Conservation (phyloP, 2,888 invertebrate genomes). For the Hylaea fasciaria region DNA sequence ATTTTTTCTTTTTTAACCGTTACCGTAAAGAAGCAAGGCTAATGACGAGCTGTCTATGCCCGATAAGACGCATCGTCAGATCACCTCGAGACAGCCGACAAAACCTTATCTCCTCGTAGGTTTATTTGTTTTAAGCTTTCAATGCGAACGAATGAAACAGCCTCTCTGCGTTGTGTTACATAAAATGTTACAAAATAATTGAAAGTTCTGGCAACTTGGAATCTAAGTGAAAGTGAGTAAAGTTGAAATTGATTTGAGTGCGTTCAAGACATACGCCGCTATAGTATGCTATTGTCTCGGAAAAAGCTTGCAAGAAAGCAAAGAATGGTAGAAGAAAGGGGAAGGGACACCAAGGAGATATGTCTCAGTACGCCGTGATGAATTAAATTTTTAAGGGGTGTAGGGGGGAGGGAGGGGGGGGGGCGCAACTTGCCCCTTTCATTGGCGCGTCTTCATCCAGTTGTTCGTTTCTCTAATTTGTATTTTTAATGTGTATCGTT, state of each 20-base stretch:
- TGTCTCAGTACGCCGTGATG: slow-evolving; percentile 82
- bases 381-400: slow-evolving; percentile 85
- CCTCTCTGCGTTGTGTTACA: slow-evolving; percentile 62
- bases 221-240: accelerated
- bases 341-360: slow-evolving; percentile 79
- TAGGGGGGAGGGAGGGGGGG: slow-evolving; percentile 74
- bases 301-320: slow-evolving; percentile 84
- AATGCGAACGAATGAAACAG: slow-evolving; percentile 81
- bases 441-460: slow-evolving; percentile 77
- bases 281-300: slow-evolving; percentile 60
- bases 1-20: slow-evolving; percentile 34
- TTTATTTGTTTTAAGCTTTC: slow-evolving; percentile 84
- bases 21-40: slow-evolving; percentile 35
- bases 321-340: slow-evolving; percentile 82
- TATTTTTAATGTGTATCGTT: slow-evolving; percentile 62
- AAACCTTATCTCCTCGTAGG: slow-evolving; percentile 78
- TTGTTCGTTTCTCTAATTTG: slow-evolving; percentile 78
- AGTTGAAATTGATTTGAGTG: slow-evolving; percentile 41
- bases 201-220: slow-evolving; percentile 29
- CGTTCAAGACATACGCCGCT: slow-evolving; percentile 55
- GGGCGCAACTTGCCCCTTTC: slow-evolving; percentile 73
- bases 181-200: slow-evolving; percentile 48
- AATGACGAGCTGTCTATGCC: slow-evolving; percentile 41
- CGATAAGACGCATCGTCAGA: slow-evolving; percentile 67
- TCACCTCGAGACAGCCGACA: slow-evolving; percentile 69